A percentile compares a stretch with the other conserved stretches of the same genome.
Evolutionary conservation across 2,888 invertebrate species (phyloP).

Genomic region (Liodrosophila aerea): DNA sequence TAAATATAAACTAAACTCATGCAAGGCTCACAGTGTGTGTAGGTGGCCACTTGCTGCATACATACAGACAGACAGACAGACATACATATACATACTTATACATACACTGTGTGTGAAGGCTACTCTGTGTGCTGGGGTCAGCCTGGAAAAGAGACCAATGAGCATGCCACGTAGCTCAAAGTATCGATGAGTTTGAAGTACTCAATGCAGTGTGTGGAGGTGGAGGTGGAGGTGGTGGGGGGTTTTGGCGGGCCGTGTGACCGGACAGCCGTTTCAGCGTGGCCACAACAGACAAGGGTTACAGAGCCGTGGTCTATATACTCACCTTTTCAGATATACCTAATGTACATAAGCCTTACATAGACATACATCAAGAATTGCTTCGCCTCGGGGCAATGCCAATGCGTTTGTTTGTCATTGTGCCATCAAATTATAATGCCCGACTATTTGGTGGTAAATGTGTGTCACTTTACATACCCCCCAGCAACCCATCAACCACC

Average conservation of each 20-base stretch:
- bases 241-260: conserved; percentile 48
- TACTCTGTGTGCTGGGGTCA: conserved; percentile 33
- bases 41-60: conserved; percentile 34
- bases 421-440: conserved; percentile 77
- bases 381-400: conserved; percentile 17
- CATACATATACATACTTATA: conserved; percentile 3
- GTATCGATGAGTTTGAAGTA: conserved; percentile 76
- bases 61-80: conserved; percentile 18
- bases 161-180: conserved; percentile 69
- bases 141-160: conserved; percentile 61
- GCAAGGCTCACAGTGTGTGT: conserved; percentile 56
- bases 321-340: background rate
- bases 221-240: background rate
- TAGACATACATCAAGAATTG: conserved; percentile 25
- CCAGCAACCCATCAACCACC: background rate
- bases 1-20: conserved; percentile 82
- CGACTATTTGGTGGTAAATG: conserved; percentile 72
- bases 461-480: conserved; percentile 61
- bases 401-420: conserved; percentile 54
- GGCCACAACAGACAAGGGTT: conserved; percentile 65
- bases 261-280: conserved; percentile 67
- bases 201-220: conserved; percentile 29
- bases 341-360: conserved; percentile 8
- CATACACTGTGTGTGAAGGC: conserved; percentile 34
- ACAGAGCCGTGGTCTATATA: too few relatives aligned